Evolutionary conservation across 1,140 invertebrate genomes (phyloP).

Genomic region (Drosophila serrata): DNA sequence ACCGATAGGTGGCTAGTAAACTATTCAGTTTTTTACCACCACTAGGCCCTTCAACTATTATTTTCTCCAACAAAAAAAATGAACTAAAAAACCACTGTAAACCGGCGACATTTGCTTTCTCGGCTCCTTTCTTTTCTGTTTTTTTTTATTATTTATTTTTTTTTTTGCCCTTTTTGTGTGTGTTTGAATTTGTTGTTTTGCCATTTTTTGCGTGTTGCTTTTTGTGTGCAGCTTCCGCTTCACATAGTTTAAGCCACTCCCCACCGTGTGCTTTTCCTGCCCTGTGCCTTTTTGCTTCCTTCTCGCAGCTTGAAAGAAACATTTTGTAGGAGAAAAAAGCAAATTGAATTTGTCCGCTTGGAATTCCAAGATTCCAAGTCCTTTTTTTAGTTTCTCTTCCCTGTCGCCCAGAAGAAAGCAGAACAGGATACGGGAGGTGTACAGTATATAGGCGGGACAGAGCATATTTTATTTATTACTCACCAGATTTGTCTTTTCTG

Average conservation of each 20-base stretch:
- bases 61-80: background rate
- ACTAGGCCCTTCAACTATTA: background rate
- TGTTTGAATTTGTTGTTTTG: constrained; percentile 5
- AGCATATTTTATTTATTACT: constrained; percentile 20
- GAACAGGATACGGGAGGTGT: background rate
- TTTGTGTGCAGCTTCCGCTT: constrained; percentile 52
- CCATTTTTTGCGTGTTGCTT: constrained; percentile 27
- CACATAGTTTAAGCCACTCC: constrained; percentile 34
- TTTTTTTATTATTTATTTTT: background rate
- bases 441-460: constrained; percentile 22
- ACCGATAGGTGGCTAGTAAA: background rate
- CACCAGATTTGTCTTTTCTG: background rate
- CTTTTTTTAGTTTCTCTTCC: constrained; percentile 4
- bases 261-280: background rate
- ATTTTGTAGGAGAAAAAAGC: constrained; percentile 44
- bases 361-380: constrained; percentile 27
- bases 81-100: constrained; percentile 12
- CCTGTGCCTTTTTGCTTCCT: background rate
- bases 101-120: constrained; percentile 21
- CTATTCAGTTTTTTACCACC: background rate
- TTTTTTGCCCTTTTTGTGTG: background rate
- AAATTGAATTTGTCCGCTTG: constrained; percentile 63
- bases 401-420: constrained; percentile 5
- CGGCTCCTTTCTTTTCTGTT: background rate
- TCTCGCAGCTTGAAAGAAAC: constrained; percentile 41